phyloP scores from a whole-genome alignment of 2,888 invertebrate genomes.

The Diarsia rubi region DNA sequence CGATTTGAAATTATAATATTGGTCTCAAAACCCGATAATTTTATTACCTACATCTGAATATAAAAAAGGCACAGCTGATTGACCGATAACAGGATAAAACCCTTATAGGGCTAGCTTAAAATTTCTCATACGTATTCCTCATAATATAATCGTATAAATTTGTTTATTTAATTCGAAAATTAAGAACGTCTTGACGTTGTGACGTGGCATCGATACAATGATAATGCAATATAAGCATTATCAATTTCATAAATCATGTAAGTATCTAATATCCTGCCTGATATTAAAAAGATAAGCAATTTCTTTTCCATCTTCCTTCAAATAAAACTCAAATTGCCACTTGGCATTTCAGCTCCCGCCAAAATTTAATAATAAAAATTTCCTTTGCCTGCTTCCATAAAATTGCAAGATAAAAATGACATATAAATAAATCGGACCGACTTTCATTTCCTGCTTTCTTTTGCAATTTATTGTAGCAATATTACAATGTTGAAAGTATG shows the following conservation, averaged over 20 bases:
- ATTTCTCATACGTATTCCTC: too few relatives aligned
- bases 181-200: neutral
- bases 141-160: too few relatives aligned
- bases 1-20: neutral
- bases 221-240: neutral
- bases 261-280: conserved; percentile 6
- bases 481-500: conserved; percentile 67
- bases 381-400: conserved; percentile 34
- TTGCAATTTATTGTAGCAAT: conserved; percentile 57
- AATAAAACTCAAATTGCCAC: conserved; percentile 47
- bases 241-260: neutral
- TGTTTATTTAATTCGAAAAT: too few relatives aligned
- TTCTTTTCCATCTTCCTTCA: conserved; percentile 30
- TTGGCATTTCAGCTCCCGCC: conserved; percentile 30
- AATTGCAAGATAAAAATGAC: conserved; percentile 30
- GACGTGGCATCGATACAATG: neutral
- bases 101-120: too few relatives aligned
- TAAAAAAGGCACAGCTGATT: too few relatives aligned
- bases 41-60: too few relatives aligned
- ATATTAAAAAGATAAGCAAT: conserved; percentile 36
- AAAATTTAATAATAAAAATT: conserved; percentile 46
- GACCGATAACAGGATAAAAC: too few relatives aligned
- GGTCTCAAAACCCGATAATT: neutral
- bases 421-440: conserved; percentile 35
- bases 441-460: conserved; percentile 48